Evolutionary conservation across 2,888 invertebrate species (phyloP).

Genomic region (Pimpla rufipes): DNA sequence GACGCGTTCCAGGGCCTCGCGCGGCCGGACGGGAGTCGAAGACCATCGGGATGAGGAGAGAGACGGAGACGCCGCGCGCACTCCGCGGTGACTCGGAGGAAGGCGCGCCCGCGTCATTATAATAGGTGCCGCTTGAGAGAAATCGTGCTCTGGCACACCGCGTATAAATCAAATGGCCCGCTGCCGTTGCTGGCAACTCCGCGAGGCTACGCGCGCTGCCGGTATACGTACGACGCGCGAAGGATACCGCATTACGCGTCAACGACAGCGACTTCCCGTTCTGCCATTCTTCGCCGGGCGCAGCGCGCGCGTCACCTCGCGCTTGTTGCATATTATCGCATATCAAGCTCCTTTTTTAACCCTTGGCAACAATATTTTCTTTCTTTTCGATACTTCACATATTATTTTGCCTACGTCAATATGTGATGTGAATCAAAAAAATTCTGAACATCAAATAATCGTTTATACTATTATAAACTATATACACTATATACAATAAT

Average conservation of each 20-base stretch:
- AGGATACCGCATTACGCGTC: conserved; percentile 36
- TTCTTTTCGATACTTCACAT: too few species aligned
- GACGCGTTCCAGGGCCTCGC: conserved; percentile 55
- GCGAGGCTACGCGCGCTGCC: background rate
- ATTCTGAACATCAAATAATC: too few species aligned
- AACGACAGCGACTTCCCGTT: conserved; percentile 48
- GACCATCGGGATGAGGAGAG: conserved; percentile 15
- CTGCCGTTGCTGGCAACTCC: conserved; percentile 48
- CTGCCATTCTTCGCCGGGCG: background rate
- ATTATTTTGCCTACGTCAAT: too few species aligned
- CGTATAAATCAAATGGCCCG: conserved; percentile 72
- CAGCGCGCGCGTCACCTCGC: background rate
- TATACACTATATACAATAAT: too few species aligned
- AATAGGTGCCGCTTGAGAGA: conserved; percentile 74
- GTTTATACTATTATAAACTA: too few species aligned
- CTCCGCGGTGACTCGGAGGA: conserved; percentile 69
- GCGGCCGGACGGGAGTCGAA: conserved; percentile 30
- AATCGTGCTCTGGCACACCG: conserved; percentile 68
- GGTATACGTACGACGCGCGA: background rate
- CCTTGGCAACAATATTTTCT: background rate
- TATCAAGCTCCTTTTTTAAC: background rate
- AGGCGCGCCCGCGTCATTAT: conserved; percentile 77
- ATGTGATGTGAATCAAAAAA: too few species aligned
- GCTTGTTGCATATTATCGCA: background rate
- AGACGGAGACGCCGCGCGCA: conserved; percentile 34